Evolutionary conservation across 2,888 invertebrate genomes (phyloP).

Genomic region (Apamea anceps): DNA sequence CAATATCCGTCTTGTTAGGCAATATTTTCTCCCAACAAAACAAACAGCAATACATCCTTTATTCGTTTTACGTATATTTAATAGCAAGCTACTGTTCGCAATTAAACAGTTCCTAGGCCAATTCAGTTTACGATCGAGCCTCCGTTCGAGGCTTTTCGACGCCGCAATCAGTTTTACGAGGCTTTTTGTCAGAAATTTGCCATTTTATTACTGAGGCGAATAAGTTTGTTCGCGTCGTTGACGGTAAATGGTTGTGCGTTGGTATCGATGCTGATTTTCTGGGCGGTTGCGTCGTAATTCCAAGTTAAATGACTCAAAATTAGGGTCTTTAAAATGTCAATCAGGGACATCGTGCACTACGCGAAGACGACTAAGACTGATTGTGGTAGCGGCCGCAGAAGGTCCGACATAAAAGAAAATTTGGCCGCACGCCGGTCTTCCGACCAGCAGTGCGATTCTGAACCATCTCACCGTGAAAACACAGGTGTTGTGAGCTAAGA

Average conservation of each 20-base stretch:
- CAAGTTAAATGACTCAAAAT: not conserved
- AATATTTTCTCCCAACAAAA: constrained; percentile 59
- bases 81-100: constrained; percentile 79
- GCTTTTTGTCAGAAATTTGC: constrained; percentile 81
- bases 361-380: not conserved
- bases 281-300: constrained; percentile 15
- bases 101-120: constrained; percentile 85
- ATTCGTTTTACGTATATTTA: constrained; percentile 78
- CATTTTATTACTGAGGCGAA: constrained; percentile 75
- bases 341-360: not conserved
- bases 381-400: not conserved
- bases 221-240: constrained; percentile 66
- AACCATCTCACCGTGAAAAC: too few relatives aligned
- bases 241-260: constrained; percentile 40
- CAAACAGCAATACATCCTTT: constrained; percentile 67
- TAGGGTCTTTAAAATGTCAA: not conserved
- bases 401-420: not conserved
- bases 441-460: too few relatives aligned
- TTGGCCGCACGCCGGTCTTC: not conserved
- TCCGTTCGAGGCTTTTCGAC: constrained; percentile 79
- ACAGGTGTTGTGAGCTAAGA: too few relatives aligned
- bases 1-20: constrained; percentile 6
- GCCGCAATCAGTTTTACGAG: constrained; percentile 85
- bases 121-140: constrained; percentile 84
- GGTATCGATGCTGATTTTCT: constrained; percentile 42